These are phyloP conservation scores for Aplochiton taeniatus DNA, from an alignment of 2,797 vertebrate genomes.

Conservation along the genomic window DNA sequence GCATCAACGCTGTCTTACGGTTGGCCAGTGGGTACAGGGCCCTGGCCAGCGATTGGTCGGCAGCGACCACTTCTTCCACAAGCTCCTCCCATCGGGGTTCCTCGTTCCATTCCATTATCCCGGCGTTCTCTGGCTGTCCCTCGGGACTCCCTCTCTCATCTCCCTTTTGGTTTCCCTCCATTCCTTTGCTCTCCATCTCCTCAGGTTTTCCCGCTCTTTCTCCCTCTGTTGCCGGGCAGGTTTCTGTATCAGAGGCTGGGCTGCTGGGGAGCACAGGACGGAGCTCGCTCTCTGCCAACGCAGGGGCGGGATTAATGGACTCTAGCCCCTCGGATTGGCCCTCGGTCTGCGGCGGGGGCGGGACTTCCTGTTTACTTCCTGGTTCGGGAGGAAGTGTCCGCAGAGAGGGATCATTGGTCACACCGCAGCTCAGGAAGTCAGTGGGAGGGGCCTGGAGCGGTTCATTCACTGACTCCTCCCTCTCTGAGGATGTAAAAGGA, in stretches of 20 bases:
- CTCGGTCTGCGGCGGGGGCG: slow-evolving; percentile 19
- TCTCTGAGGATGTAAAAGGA: slow-evolving; percentile 33
- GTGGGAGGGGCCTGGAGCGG: slow-evolving; percentile 8
- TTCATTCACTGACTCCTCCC: slow-evolving; percentile 54
- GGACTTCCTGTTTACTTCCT: slow-evolving; percentile 26
- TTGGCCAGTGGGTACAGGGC: slow-evolving; percentile 78
- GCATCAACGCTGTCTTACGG: slow-evolving; percentile 83
- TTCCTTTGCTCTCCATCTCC: slow-evolving; percentile 15
- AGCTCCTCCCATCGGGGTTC: slow-evolving; percentile 76
- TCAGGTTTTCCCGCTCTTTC: slow-evolving; percentile 19
- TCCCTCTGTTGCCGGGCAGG: slow-evolving; percentile 38
- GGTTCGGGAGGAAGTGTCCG: slow-evolving; percentile 56
- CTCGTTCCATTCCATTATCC: slow-evolving; percentile 22
- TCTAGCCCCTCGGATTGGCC: slow-evolving; percentile 13
- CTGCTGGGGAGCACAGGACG: slow-evolving; percentile 20
- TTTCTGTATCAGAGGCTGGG: slow-evolving; percentile 30
- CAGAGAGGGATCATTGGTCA: slow-evolving; percentile 71
- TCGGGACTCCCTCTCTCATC: slow-evolving; percentile 39
- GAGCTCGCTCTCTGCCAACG: slow-evolving; percentile 24
- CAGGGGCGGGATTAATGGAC: slow-evolving; percentile 17
- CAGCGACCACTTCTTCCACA: slow-evolving; percentile 76
- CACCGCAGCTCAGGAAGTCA: slow-evolving; percentile 62
- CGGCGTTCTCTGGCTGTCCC: slow-evolving; percentile 40
- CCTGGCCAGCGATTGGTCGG: slow-evolving; percentile 81
- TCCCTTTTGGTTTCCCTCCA: slow-evolving; percentile 12